A percentile compares a stretch with the other conserved stretches of the same genome.
These are phyloP conservation scores for Bradypus variegatus DNA, from an alignment of 2,797 vertebrate species.

Conservation along the genomic window DNA sequence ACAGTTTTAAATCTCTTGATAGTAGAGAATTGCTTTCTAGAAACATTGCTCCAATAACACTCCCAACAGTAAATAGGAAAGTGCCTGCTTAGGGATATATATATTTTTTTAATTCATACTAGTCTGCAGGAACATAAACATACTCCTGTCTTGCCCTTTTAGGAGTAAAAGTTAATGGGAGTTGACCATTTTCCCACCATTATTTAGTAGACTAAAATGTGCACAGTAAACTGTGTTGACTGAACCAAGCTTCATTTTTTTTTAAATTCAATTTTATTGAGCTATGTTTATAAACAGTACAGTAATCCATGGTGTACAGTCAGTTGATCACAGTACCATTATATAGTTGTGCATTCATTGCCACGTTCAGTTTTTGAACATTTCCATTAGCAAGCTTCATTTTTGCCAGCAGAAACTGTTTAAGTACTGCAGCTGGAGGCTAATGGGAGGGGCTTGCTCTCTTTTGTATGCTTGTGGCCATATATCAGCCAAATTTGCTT, in stretches of 20 bases:
- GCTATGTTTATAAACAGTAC: too few relatives aligned
- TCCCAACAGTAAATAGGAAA: background rate
- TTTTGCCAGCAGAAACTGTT: background rate
- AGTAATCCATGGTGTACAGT: too few relatives aligned
- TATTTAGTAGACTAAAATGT: background rate
- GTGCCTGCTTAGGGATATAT: background rate
- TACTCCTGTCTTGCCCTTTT: background rate
- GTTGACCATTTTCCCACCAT: background rate
- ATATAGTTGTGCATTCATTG: too few relatives aligned
- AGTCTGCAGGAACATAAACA: background rate
- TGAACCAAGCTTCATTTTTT: background rate
- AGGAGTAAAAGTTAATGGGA: background rate
- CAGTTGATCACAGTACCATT: too few relatives aligned
- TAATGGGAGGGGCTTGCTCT: background rate
- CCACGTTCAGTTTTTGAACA: too few relatives aligned
- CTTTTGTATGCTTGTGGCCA: background rate
- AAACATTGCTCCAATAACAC: background rate
- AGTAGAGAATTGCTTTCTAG: background rate
- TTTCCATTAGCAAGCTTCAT: background rate
- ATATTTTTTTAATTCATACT: slow-evolving; percentile 2
- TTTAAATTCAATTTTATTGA: too few relatives aligned
- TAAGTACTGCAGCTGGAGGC: background rate
- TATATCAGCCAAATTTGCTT: background rate
- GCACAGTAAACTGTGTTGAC: background rate
- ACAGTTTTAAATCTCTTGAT: slow-evolving; percentile 11